Evolutionary conservation across 2,113 vertebrate species (phyloP).

Genomic region (Verasper variegatus): DNA sequence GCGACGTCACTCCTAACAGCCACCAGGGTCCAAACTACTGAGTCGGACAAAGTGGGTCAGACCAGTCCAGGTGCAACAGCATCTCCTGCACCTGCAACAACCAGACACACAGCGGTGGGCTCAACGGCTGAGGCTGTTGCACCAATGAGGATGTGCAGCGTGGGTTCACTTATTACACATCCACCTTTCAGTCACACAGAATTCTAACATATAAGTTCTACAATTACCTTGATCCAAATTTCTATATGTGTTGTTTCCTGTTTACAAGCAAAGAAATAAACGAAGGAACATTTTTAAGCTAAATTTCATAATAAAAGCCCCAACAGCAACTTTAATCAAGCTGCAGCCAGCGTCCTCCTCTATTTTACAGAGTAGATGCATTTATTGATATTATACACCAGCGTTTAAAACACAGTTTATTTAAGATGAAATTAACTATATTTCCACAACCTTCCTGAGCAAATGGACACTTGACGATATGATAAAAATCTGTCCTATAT

Average conservation of each 20-base stretch:
- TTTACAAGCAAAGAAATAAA: not conserved
- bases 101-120: conserved; percentile 21
- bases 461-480: too few species aligned
- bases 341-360: too few species aligned
- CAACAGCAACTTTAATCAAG: not conserved
- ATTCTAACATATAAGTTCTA: not conserved
- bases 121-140: conserved; percentile 41
- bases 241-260: not conserved
- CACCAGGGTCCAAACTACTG: conserved; percentile 3
- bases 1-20: conserved; percentile 15
- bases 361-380: too few species aligned
- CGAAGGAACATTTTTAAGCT: too few species aligned
- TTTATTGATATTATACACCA: too few species aligned
- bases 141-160: conserved; percentile 76
- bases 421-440: too few species aligned
- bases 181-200: not conserved
- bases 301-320: not conserved
- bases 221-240: too few species aligned
- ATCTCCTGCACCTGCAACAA: conserved; percentile 1
- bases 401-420: too few species aligned
- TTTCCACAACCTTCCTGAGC: too few species aligned
- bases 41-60: conserved; percentile 9
- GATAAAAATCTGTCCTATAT: too few species aligned
- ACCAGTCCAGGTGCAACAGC: conserved; percentile 28
- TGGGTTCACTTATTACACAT: conserved; percentile 52